Conservation (phyloP, 2,113 vertebrate genomes). For the Boleophthalmus pectinirostris region DNA sequence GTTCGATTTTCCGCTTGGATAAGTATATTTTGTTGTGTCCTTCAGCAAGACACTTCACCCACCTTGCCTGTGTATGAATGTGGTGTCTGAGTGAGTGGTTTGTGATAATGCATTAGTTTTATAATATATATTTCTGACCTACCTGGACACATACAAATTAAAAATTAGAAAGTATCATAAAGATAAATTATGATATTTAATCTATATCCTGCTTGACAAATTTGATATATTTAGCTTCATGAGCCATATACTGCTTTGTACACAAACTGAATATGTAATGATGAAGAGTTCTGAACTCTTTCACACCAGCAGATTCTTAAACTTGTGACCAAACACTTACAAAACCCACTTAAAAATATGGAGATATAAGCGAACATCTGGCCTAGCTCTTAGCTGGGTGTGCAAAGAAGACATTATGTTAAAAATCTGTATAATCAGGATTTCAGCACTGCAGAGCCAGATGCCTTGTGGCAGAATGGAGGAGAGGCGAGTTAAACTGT, state of each 20-base stretch:
- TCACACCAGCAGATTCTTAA: neutral
- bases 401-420: slow-evolving; percentile 30
- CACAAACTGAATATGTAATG: neutral
- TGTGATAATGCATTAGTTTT: no score
- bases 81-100: no score
- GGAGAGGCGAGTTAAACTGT: slow-evolving; percentile 4
- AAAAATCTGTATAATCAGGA: slow-evolving; percentile 53
- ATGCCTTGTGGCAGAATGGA: slow-evolving; percentile 50
- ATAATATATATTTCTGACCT: no score
- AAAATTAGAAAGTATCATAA: no score
- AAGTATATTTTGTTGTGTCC: no score
- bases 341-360: neutral
- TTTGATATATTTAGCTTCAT: no score
- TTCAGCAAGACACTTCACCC: no score
- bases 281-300: neutral
- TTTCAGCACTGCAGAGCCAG: slow-evolving; percentile 53
- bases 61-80: no score
- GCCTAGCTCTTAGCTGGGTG: slow-evolving; percentile 8
- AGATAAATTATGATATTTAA: no score
- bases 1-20: no score
- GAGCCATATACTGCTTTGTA: neutral
- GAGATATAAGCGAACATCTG: neutral
- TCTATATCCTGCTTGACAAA: no score
- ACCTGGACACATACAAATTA: no score
- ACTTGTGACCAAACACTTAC: slow-evolving; percentile 5